Conservation (phyloP, 2,113 vertebrate species). For the Panthera leo region DNA sequence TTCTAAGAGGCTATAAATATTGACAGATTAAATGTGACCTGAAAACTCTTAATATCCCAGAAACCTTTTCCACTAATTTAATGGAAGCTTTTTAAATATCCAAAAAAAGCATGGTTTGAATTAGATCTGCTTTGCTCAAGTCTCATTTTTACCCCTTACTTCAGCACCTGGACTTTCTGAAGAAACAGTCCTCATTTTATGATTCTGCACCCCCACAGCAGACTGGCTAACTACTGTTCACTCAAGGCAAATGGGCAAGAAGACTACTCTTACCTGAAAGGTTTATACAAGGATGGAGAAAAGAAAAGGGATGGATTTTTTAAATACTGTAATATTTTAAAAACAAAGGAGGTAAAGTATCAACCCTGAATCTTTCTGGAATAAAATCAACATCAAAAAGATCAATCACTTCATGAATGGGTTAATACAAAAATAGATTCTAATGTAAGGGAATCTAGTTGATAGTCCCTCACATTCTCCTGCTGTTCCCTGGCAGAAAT, state of each 20-base stretch:
- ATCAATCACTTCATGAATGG: neutral
- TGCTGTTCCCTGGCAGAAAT: neutral
- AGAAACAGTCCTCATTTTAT: neutral
- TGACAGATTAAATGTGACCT: neutral
- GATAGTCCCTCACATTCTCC: neutral
- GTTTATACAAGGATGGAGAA: neutral
- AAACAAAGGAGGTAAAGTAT: neutral
- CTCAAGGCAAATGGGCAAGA: neutral
- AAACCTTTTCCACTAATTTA: neutral
- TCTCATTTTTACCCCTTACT: neutral
- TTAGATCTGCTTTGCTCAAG: neutral
- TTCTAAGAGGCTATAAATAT: conserved; percentile 12
- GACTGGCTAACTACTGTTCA: neutral
- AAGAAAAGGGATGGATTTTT: neutral
- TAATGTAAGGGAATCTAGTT: neutral
- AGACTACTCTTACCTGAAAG: neutral
- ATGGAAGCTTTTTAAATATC: conserved; percentile 10
- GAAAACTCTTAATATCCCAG: neutral
- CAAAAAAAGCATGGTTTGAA: neutral
- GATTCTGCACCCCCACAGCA: neutral
- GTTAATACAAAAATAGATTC: neutral
- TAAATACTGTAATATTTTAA: neutral
- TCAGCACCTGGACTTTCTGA: neutral
- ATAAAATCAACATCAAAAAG: neutral
- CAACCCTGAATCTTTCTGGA: neutral